Evolutionary conservation across 2,888 invertebrate species (phyloP).

Genomic region (Scaptomyza cyrtandrae): DNA sequence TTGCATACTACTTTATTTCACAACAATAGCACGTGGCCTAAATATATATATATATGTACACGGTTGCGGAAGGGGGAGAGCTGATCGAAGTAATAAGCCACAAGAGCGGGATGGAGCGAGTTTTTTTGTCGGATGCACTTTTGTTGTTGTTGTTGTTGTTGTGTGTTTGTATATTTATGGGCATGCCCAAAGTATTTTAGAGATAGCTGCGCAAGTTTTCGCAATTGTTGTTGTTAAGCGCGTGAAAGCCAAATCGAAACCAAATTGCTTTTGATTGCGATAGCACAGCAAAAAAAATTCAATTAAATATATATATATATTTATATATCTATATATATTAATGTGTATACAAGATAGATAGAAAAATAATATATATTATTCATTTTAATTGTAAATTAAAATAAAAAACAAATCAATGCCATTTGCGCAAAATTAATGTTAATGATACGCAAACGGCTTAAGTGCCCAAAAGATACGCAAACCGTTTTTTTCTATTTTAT

Average conservation of each 20-base stretch:
- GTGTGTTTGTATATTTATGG: slow-evolving; percentile 58
- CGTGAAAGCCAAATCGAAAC: slow-evolving; percentile 26
- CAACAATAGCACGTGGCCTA: slow-evolving; percentile 32
- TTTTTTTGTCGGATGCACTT: slow-evolving; percentile 49
- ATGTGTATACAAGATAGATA: too few species aligned
- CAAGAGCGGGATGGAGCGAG: neutral
- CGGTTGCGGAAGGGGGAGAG: neutral
- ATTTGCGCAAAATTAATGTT: slow-evolving; percentile 64
- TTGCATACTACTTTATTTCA: slow-evolving; percentile 16
- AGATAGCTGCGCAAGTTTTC: slow-evolving; percentile 12
- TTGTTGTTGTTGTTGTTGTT: too few species aligned
- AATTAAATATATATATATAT: slow-evolving; percentile 44
- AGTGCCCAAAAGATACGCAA: slow-evolving; percentile 21
- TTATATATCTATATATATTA: too few species aligned
- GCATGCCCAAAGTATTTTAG: slow-evolving; percentile 46
- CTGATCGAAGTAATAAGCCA: too few species aligned
- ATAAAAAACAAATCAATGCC: slow-evolving; percentile 74
- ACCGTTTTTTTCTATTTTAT: neutral
- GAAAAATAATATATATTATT: slow-evolving; percentile 6
- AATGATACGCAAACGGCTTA: slow-evolving; percentile 51
- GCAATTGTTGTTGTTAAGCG: neutral
- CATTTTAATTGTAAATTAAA: slow-evolving; percentile 60
- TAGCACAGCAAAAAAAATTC: slow-evolving; percentile 52
- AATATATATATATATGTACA: neutral
- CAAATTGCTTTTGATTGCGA: slow-evolving; percentile 38